Percentiles rank a stretch among this genome's conserved stretches.
Conservation (phyloP, 1,140 invertebrate species). For the Brachionus paranguensis region DNA sequence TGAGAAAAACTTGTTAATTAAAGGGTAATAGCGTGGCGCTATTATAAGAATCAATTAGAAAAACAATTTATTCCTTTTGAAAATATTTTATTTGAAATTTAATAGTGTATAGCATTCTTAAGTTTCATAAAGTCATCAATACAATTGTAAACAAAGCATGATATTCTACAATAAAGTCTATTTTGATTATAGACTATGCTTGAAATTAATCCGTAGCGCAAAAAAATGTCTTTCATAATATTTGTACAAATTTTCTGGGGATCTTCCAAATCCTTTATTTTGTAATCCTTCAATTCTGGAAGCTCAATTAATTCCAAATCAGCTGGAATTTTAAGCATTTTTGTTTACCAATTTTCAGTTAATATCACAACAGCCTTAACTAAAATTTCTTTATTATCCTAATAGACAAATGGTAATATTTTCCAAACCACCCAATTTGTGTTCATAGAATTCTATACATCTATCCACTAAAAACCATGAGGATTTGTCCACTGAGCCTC, state of each 20-base stretch:
- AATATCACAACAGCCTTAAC: neutral
- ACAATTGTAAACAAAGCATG: slow-evolving; percentile 5
- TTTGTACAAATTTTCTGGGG: neutral
- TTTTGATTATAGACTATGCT: neutral
- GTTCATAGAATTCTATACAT: neutral
- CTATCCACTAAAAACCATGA: neutral
- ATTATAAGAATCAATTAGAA: too few relatives aligned
- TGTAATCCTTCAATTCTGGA: neutral
- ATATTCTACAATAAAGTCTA: slow-evolving; percentile 15
- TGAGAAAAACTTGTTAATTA: too few relatives aligned
- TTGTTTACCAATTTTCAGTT: neutral
- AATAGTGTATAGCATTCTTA: neutral
- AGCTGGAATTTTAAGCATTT: neutral
- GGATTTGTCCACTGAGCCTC: slow-evolving; percentile 10
- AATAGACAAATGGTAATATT: neutral
- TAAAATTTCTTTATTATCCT: neutral
- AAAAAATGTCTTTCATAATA: neutral
- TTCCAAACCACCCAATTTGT: neutral
- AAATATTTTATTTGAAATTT: too few relatives aligned
- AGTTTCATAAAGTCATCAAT: slow-evolving; percentile 11
- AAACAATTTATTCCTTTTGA: too few relatives aligned
- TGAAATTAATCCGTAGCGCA: neutral
- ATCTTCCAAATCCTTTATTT: neutral
- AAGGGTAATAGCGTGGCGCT: too few relatives aligned
- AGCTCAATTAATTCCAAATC: slow-evolving; percentile 14